A percentile compares a stretch with the other conserved stretches of the same genome.
Conservation (phyloP, 2,113 vertebrate species). For the Urocynchramus pylzowi region DNA sequence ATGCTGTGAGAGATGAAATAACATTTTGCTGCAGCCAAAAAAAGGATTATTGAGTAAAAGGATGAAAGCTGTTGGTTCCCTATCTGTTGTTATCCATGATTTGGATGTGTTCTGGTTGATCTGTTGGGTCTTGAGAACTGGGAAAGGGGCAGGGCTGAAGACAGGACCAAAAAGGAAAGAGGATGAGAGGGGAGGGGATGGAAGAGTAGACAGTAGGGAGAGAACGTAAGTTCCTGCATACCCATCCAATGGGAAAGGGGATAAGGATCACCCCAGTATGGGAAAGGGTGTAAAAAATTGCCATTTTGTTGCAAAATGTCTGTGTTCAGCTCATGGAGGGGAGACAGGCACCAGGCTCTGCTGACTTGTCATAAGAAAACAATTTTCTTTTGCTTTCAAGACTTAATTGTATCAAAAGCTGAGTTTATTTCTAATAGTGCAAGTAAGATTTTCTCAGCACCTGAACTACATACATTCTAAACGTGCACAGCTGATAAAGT, state of each 20-base stretch:
- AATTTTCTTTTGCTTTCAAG: neutral
- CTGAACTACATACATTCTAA: neutral
- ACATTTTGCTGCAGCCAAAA: neutral
- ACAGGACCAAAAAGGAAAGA: neutral
- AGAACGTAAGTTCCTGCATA: neutral
- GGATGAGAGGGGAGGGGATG: neutral
- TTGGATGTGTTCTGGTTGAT: neutral
- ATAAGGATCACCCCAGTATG: rapidly evolving
- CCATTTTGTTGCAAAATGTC: rapidly evolving
- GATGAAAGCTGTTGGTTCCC: neutral
- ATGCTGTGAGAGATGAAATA: neutral
- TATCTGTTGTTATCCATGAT: too few species aligned
- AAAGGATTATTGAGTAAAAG: neutral
- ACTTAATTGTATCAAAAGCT: neutral
- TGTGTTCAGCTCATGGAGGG: rapidly evolving
- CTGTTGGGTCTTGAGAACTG: rapidly evolving
- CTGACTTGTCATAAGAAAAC: rapidly evolving
- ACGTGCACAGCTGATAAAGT: neutral
- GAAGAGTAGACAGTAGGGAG: rapidly evolving
- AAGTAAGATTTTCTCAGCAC: neutral
- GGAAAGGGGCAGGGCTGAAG: neutral
- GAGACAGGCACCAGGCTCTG: rapidly evolving
- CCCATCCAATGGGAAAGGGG: neutral
- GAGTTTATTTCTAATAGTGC: neutral
- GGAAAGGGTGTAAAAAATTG: neutral